Base-by-base conservation (phyloP, 2,797 vertebrate genomes). In the Otolemur crassicaudatus region DNA sequence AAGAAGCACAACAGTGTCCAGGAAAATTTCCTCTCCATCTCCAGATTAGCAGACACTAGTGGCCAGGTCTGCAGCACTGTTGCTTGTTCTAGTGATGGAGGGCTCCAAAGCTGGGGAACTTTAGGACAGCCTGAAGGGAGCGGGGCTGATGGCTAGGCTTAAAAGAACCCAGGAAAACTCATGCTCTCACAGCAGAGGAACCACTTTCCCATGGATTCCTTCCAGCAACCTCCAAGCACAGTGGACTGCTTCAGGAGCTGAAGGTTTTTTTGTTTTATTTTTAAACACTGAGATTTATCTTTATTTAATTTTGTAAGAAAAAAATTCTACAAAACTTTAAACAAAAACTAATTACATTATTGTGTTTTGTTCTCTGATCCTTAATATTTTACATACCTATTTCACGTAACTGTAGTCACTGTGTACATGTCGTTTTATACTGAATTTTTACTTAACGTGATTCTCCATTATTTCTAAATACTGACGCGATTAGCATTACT, bases 131-230 rank as follows among this genome's bases (percentile, higher is more conserved):
- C 46, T 11, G 12, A 72, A 77, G 56, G 23, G 49, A 60, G 14
- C 7, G 16, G 17, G 16, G 40, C 13, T 73, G 72, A 76, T 22
- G 90, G n/a, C 29, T 53, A 40, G 46, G 65, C 13, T 87, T 97
- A 85, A 87, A 72, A 95, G 79, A 87, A 94, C 83, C 23, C 49
- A 61, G 73, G 2, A 40, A 40, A 75, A 77, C 43, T 85, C 58
- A 65, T 8, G 46, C 75, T 92, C 34, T n/a, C 7, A 67, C 37
- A 70, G 40, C 58, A 92, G n/a, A 65, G 23, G 49, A 79, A 92
- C 29, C 46, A 20, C 17, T 37, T 14, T 79, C 23, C 69, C 2
- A 37, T 23, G 25, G 37, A 94, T 69, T 53, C 23, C 58, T 58
- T 80, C 34, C 22, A 63, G 53, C 16, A n/a, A 70, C 34, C 93